Evolutionary conservation across 2,888 invertebrate genomes (phyloP), one percentile per base, ranked within the genome.

Genomic region (Eugnorisma glareosa): DNA sequence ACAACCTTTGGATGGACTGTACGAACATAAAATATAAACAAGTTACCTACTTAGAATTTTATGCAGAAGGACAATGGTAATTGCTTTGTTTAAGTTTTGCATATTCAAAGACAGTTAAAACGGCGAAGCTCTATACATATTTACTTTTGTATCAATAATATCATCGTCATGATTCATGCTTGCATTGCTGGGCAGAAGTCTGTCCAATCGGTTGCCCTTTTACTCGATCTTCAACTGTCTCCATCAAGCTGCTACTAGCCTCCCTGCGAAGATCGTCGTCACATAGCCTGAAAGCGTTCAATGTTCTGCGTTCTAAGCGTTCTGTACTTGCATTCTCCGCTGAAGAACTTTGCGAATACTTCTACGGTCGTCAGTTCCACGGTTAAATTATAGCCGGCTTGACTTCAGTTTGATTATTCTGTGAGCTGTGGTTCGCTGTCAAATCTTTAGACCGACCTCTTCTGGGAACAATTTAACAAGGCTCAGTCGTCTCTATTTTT

Each of bases 11-110:
- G 59, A 59, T 59, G 31, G 3, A 4, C 18, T 59, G 18, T 28
- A 57, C 2, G 28, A 28, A 28, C 0, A 57, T 15, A 57, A 54
- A 57, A 15, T 57, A 57, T 57, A 57, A 57, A 57, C 28, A 57
- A 28, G 54, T 15, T 57, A 7, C 0, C 15, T 37, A 37, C 37
- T 31, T 40, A 10, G 2, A 43, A 75, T 13, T 76, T 48, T 11
- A 40, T 11, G 15, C 40, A n/a, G 18, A 43, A 51, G 1, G 8
- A 13, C 35, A 43, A 51, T 77, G 15, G 21, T 15, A 15, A 24
- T 64, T 31, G 43, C 51, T 77, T 31, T 31, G 11, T 8, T 61
- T 48, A 75, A n/a, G n/a, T 48, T 24, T 13, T 59, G 18, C 59
- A 59, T 28, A n/a, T 71, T 7, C 8, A 45, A 51, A 35, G 7